Conservation (phyloP, 2,888 invertebrate genomes). For the Yponomeuta plumbellus region DNA sequence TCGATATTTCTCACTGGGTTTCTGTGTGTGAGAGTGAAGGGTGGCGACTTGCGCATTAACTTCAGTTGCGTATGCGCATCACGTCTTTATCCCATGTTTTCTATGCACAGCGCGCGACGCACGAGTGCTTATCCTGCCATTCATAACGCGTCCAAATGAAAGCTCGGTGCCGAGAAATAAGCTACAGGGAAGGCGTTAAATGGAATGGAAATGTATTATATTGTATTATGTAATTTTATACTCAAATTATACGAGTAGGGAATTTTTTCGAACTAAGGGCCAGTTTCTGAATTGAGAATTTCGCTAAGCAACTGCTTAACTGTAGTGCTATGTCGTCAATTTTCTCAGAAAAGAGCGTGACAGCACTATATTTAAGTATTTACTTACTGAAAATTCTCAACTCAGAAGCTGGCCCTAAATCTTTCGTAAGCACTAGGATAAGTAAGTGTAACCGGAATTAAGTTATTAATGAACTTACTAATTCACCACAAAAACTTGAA, state of each 20-base stretch:
- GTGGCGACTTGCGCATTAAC: neutral
- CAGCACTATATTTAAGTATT: too few species aligned
- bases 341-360: too few species aligned
- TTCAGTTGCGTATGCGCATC: conserved; percentile 31
- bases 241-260: neutral
- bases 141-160: conserved; percentile 21
- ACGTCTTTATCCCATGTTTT: conserved; percentile 28
- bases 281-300: too few species aligned
- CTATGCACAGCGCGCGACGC: conserved; percentile 33
- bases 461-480: too few species aligned
- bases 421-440: too few species aligned
- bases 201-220: neutral
- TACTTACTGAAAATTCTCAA: too few species aligned
- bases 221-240: neutral
- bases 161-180: conserved; percentile 23
- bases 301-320: too few species aligned
- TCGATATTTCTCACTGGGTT: neutral
- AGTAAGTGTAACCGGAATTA: too few species aligned
- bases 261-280: too few species aligned
- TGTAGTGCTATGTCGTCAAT: too few species aligned
- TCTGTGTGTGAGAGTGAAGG: conserved; percentile 2
- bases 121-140: conserved; percentile 6
- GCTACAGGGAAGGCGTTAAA: neutral
- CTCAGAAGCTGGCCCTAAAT: too few species aligned
- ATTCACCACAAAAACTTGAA: too few species aligned